Base-by-base conservation (phyloP, 2,113 vertebrate genomes). In the Trichomycterus rosablanca region DNA sequence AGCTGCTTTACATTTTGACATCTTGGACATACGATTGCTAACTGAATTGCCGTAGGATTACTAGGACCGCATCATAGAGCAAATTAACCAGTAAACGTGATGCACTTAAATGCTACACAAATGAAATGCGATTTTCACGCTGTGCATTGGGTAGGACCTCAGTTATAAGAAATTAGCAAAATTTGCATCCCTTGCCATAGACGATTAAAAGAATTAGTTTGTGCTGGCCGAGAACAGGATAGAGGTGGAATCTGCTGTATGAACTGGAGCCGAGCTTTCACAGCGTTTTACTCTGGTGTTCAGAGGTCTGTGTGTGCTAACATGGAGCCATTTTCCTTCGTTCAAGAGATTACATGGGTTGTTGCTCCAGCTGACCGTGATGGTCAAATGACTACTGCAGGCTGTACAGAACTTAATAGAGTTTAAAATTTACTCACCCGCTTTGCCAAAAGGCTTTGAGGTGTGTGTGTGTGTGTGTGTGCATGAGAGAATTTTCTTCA, bases 291-390 rank as follows among this genome's bases (percentile, higher is more conserved):
- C 82, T 81, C 82, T 70, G 56, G 69, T 72, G 79, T 82, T 52
- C 78, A 59, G 72, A 63, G 76, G 76, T 75, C 67, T 76, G 69
- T 76, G 32, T 44, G 75, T 73, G 79, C 67, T 76, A 76, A 65
- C 59, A 12, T 71, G 69, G 68, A 80, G 67, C 48, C 70, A 50
- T 81, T 85, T 83, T 72, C 78, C 32, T 77, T 73, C 74, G 73
- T 85, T 84, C 84, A 63, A 75, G 75, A 89, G 88, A 92, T 95
- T 92, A 91, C 87, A 92, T 87, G 87, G 86, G 83, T 85, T 88
- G 80, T 85, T 89, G 84, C 87, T 78, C 84, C 81, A 78, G 74
- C 70, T 92, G 89, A 91, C 88, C 89, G 80, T 76, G 18, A 71
- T 79, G 86, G 86, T 86, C 84, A 88, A 81, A 83, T 77, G 69